Evolutionary conservation across 2,113 vertebrate genomes (phyloP).

Genomic region (Delphinus delphis): DNA sequence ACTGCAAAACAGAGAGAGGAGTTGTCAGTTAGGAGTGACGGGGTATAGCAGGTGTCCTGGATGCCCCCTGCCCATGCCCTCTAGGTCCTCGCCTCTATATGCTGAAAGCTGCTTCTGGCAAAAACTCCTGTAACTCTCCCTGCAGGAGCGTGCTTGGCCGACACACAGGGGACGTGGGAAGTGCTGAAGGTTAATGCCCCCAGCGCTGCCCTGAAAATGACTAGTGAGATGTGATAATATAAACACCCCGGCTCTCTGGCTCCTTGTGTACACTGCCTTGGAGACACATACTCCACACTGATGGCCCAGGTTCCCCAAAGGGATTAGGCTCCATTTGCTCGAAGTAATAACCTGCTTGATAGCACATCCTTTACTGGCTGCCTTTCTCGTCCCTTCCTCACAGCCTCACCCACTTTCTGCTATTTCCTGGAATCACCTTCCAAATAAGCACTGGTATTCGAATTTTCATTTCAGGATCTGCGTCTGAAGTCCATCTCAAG

Average conservation of each 20-base stretch:
- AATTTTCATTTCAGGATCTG: background rate
- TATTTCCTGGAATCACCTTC: background rate
- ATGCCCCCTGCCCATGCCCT: background rate
- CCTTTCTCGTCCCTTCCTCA: background rate
- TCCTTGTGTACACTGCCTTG: accelerated
- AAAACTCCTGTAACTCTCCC: background rate
- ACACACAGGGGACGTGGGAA: accelerated
- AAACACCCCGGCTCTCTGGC: background rate
- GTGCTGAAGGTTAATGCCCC: background rate
- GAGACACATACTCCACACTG: background rate
- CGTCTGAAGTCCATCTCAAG: background rate
- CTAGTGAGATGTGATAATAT: accelerated
- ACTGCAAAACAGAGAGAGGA: background rate
- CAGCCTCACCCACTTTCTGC: background rate
- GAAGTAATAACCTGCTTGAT: background rate
- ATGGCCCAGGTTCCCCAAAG: background rate
- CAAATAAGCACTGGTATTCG: background rate
- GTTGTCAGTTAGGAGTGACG: background rate
- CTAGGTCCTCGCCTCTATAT: background rate
- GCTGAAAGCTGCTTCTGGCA: background rate
- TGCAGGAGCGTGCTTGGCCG: background rate
- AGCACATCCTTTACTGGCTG: background rate
- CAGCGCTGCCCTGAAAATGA: background rate
- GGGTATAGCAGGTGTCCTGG: background rate
- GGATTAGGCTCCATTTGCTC: background rate